Conservation (phyloP, 2,888 invertebrate genomes). For the Anthophora plumipes region DNA sequence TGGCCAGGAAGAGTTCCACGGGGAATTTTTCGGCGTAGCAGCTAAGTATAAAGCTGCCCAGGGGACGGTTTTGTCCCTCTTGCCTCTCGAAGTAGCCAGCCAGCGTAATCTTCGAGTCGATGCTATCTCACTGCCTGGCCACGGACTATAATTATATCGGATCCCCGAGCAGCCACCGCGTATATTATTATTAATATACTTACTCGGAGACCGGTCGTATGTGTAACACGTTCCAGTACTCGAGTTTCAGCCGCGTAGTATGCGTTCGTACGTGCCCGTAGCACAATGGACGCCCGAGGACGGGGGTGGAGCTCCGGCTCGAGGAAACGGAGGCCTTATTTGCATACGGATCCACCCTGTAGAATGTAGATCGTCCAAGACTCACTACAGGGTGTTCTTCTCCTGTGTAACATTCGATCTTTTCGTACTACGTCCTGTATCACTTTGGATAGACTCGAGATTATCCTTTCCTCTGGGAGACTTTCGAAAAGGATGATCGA, state of each 20-base stretch:
- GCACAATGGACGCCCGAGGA: conserved; percentile 83
- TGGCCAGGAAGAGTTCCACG: too few species aligned
- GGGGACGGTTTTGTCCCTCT: conserved; percentile 65
- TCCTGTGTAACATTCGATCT: too few species aligned
- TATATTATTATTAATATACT: conserved; percentile 79
- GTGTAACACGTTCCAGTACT: conserved; percentile 59
- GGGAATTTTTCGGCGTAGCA: neutral
- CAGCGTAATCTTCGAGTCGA: conserved; percentile 70
- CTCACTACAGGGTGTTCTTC: conserved; percentile 63
- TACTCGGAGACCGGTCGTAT: conserved; percentile 57
- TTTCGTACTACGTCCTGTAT: too few species aligned
- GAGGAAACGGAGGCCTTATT: conserved; percentile 75
- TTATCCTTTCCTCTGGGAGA: too few species aligned
- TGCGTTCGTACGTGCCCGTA: conserved; percentile 52
- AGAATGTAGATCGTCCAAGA: conserved; percentile 74
- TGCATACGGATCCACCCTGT: conserved; percentile 81
- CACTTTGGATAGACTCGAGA: too few species aligned
- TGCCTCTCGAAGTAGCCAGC: conserved; percentile 55
- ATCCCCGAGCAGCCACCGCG: conserved; percentile 78
- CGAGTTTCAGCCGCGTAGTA: conserved; percentile 44
- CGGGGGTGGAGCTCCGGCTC: conserved; percentile 79
- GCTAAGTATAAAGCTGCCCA: conserved; percentile 56
- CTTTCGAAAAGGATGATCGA: too few species aligned
- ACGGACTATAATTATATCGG: conserved; percentile 80
- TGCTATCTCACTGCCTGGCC: conserved; percentile 70